Evolutionary conservation across 2,888 invertebrate genomes (phyloP), one percentile per base, ranked within the genome.

Genomic region (Drosophila lacicola): DNA sequence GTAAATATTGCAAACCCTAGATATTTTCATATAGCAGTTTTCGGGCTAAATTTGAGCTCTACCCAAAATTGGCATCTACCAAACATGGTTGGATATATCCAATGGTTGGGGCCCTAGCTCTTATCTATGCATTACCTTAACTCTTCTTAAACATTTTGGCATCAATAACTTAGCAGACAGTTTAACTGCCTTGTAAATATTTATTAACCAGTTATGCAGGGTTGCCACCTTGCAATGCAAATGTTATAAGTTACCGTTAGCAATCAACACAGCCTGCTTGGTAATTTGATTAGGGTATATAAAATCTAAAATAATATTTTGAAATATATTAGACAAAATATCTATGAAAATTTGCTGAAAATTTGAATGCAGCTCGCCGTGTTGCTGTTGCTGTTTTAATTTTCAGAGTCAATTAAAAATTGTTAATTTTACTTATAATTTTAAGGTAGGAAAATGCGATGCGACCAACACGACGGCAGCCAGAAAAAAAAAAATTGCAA

Each of bases 391-490:
- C 66, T 71, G 69, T 71, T 76, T 78, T 78, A 83, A 84, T 87
- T 74, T 84, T 84, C 89, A 88, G 89, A 84, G 82, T 84, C 83
- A 84, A 84, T 88, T 84, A 84, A 84, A 84, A 89, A 70, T 87
- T 84, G 82, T 88, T 78, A 80, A 87, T 88, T 84, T 84, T 78
- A 84, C 84, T 88, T 81, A 70, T 87, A 83, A 86, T 83, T 78
- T 75, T 81, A 83, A 80, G 89, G 78, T 88, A 80, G 74, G 57
- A 71, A 82, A 82, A 88, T 83, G 70, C 77, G 66, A 85, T 65
- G 78, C 69, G 79, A 83, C 63, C 55, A 54, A 62, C 46, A 63
- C 55, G 49, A 57, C 53, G 62, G 21, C 47, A 34, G 29, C 54
- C n/a, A 29, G 39, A 45, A 37, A 42, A 68, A 80, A 80, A 72